Evolutionary conservation across 2,888 invertebrate species (phyloP).

Genomic region (Sinotaia quadrata): DNA sequence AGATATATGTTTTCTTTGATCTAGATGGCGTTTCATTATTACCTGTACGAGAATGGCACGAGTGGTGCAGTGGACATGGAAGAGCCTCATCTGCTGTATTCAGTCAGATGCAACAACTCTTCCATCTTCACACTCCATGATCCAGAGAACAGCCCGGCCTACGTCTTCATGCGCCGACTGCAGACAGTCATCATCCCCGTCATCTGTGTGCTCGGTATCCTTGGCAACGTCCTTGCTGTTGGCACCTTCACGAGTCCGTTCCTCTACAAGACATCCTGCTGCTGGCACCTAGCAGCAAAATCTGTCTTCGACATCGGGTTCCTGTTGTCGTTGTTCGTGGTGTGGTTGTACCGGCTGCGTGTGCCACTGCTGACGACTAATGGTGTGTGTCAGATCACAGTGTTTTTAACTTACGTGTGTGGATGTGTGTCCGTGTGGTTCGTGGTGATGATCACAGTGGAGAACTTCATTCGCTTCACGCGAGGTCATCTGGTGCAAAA

Average conservation of each 20-base stretch:
- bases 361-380: conserved; percentile 56
- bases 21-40: too few species aligned
- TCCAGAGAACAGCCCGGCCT: conserved; percentile 20
- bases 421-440: conserved; percentile 39
- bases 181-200: conserved; percentile 34
- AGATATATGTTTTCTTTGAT: too few species aligned
- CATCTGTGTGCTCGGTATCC: conserved; percentile 29
- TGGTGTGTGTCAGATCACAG: conserved; percentile 65
- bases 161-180: conserved; percentile 25
- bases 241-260: conserved; percentile 18
- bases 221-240: conserved; percentile 30
- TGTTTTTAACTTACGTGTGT: conserved; percentile 37
- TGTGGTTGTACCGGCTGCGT: conserved; percentile 61
- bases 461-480: conserved; percentile 40
- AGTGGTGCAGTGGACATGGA: too few species aligned
- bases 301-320: conserved; percentile 86
- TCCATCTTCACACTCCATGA: conserved; percentile 14
- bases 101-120: too few species aligned
- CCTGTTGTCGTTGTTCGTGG: conserved; percentile 78
- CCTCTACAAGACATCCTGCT: conserved; percentile 80
- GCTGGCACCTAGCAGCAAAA: conserved; percentile 84
- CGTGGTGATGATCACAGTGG: conserved; percentile 35
- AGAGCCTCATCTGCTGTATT: too few species aligned
- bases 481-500: conserved; percentile 35
- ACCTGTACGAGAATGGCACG: too few species aligned